Base-by-base conservation (phyloP, 1,140 invertebrate genomes). In the Drosophila insularis region DNA sequence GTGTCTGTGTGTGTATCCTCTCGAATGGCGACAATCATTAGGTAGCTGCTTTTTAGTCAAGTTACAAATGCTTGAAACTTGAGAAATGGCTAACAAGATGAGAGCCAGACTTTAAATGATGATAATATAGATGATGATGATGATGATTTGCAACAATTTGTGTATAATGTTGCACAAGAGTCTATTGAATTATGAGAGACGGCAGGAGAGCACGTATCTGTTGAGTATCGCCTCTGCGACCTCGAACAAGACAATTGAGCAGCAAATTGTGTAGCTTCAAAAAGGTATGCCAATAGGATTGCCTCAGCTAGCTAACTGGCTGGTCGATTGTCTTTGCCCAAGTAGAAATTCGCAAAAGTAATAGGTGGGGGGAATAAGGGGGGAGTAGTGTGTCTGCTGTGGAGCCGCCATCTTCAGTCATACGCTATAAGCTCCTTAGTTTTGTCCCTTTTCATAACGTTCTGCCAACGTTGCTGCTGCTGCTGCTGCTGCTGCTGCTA, bases 221-320 rank as follows among this genome's bases (percentile, higher is more conserved):
- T 55, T 43, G 50, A 63, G 14, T 71, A 66, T 58, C n/a, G n/a
- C n/a, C n/a, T n/a, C 63, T 70, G 67, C 19, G 63, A 58, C 46
- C 31, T 54, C 46, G 17, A 64, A 68, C 68, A 78, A 87, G 74
- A 87, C 82, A 87, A 87, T 87, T 81, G 84, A 87, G 80, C 84
- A 89, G 79, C 84, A 87, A 87, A 87, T 87, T 89, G 84, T 81
- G 80, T 89, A 77, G 79, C 84, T 70, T 72, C 68, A 82, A 89
- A 68, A 68, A 63, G 66, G 76, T 64, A 64, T 46, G 35, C 55
- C 69, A 40, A 21, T 23, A 11, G 19, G 17, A 61, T 61, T 43
- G 35, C 13, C 21, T 61, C 43, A 50, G 27, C 35, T 55, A 17
- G 53, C 7, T 40, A 37, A 43, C 14, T 39, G 19, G 17, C 46